phyloP scores from a whole-genome alignment of 2,888 invertebrate genomes.

The Chydorus sphaericus region DNA sequence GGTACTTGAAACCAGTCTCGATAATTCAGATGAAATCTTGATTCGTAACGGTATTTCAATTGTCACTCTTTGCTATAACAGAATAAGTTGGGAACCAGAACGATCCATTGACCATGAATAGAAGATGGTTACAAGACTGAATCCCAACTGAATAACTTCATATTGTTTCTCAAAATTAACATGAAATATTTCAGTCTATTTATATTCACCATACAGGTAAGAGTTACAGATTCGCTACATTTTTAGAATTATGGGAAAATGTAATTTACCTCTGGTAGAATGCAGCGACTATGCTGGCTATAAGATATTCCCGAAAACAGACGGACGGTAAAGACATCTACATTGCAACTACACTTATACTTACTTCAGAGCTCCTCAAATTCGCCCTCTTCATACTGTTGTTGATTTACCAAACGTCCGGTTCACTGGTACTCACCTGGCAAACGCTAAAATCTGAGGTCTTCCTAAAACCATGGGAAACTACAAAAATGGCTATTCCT shows the following conservation, averaged over 20 bases:
- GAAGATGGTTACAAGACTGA: too few species aligned
- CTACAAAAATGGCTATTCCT: slow-evolving; percentile 30
- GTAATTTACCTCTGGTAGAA: too few species aligned
- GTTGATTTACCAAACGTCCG: slow-evolving; percentile 22
- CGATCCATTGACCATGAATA: too few species aligned
- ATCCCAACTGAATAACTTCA: too few species aligned
- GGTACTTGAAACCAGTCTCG: too few species aligned
- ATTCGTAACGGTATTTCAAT: too few species aligned
- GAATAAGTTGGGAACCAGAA: too few species aligned
- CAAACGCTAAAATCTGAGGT: slow-evolving; percentile 25
- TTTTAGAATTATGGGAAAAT: background rate
- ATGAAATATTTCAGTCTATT: slow-evolving; percentile 11
- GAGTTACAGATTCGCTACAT: background rate
- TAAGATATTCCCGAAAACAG: slow-evolving; percentile 29
- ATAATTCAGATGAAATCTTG: too few species aligned
- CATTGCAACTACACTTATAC: slow-evolving; percentile 24
- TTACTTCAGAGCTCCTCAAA: slow-evolving; percentile 28
- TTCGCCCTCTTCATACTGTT: slow-evolving; percentile 25
- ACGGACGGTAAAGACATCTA: slow-evolving; percentile 18
- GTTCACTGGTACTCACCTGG: slow-evolving; percentile 17
- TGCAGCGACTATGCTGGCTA: slow-evolving; percentile 28
- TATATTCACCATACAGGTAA: slow-evolving; percentile 12
- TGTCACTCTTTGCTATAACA: too few species aligned
- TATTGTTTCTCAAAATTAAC: too few species aligned
- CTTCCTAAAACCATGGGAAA: slow-evolving; percentile 27